Percentiles rank a stretch among this genome's conserved stretches.
Evolutionary conservation across 2,113 vertebrate species (phyloP).

Genomic region (Ramphastos sulfuratus): DNA sequence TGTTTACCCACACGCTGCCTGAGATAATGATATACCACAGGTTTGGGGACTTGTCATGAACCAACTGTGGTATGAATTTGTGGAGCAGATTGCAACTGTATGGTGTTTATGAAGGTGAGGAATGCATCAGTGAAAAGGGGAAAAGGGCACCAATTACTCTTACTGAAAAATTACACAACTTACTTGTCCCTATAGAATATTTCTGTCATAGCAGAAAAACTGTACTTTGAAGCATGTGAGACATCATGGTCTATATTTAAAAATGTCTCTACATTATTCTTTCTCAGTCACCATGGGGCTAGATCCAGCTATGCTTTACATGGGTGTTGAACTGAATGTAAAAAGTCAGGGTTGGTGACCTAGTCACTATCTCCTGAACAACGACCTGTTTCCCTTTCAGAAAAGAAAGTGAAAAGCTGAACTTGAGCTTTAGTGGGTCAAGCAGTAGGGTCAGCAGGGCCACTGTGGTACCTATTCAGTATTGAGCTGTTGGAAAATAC

Average conservation of each 20-base stretch:
- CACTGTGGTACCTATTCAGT: neutral
- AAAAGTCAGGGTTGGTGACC: neutral
- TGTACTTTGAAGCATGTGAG: neutral
- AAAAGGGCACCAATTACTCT: neutral
- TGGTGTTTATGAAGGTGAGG: neutral
- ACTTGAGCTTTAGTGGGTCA: neutral
- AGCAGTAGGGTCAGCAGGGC: neutral
- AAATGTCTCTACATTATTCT: neutral
- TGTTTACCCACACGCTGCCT: neutral
- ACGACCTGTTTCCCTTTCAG: neutral
- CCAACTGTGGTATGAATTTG: neutral
- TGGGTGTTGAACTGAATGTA: neutral
- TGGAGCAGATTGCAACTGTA: neutral
- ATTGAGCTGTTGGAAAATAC: neutral
- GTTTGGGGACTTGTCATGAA: neutral
- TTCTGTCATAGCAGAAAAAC: neutral
- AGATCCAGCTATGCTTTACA: neutral
- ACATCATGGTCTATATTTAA: neutral
- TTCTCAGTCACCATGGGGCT: neutral
- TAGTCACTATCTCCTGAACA: neutral
- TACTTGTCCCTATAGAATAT: neutral
- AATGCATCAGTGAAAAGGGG: neutral
- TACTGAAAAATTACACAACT: neutral
- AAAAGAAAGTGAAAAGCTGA: neutral
- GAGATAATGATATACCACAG: neutral